These are phyloP conservation scores for Elephantulus edwardii DNA, from an alignment of 2,113 vertebrate genomes.

Conservation along the genomic window DNA sequence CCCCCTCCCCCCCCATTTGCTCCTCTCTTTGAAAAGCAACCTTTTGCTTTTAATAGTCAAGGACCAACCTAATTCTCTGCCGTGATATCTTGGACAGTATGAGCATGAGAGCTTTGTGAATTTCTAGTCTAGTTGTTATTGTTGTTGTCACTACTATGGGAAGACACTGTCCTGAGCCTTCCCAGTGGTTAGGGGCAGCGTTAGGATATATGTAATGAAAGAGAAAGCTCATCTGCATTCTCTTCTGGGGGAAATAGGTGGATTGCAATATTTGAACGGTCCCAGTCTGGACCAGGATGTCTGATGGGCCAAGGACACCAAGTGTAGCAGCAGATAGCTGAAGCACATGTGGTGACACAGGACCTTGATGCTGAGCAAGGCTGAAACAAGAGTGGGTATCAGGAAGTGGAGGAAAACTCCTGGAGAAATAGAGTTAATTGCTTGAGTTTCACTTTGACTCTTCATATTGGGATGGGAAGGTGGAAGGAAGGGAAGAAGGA, in stretches of 20 bases:
- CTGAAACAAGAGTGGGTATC: neutral
- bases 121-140: neutral
- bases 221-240: neutral
- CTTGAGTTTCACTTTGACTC: conserved; percentile 24
- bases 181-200: neutral
- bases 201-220: neutral
- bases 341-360: neutral
- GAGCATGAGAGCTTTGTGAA: neutral
- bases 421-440: neutral
- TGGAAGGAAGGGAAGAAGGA: neutral
- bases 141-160: rapidly evolving
- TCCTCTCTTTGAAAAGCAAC: too few species aligned
- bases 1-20: too few species aligned
- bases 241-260: neutral
- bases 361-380: neutral
- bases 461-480: conserved; percentile 28
- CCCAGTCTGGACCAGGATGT: neutral
- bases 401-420: neutral
- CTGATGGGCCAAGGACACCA: neutral
- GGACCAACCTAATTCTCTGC: neutral
- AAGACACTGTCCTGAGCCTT: neutral
- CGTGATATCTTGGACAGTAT: neutral
- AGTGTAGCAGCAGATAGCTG: neutral
- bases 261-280: neutral
- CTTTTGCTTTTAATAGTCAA: too few species aligned